These are phyloP conservation scores for Dyspetes luteomarginatus DNA, from an alignment of 2,888 invertebrate genomes.

Conservation along the genomic window DNA sequence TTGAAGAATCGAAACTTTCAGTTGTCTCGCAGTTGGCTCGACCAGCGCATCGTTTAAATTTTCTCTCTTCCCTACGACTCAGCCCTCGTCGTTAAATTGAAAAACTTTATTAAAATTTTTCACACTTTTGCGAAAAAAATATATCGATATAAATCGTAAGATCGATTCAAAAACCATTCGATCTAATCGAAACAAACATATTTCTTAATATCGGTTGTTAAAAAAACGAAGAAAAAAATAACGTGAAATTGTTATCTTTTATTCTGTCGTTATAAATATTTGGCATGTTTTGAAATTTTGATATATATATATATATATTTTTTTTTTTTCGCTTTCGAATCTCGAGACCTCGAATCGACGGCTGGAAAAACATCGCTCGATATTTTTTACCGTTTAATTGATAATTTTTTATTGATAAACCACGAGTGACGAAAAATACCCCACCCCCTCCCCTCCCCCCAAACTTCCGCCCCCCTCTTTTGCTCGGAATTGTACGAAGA, in stretches of 20 bases:
- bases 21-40: conserved; percentile 56
- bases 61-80: neutral
- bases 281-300: neutral
- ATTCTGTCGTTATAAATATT: neutral
- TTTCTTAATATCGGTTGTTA: conserved; percentile 6
- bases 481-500: neutral
- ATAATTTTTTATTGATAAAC: conserved; percentile 17
- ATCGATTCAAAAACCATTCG: conserved; percentile 9
- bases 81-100: neutral
- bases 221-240: neutral
- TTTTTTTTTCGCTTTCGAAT: neutral
- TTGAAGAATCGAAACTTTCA: conserved; percentile 40
- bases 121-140: neutral
- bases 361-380: neutral
- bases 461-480: no score
- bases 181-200: neutral
- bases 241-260: neutral
- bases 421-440: no score
- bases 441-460: no score
- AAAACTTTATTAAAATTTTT: conserved; percentile 28
- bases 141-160: conserved; percentile 12
- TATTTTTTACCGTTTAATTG: conserved; percentile 28
- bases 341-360: neutral
- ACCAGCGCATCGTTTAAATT: conserved; percentile 47
- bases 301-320: no score